Evolutionary conservation across 2,113 vertebrate genomes (phyloP).

Genomic region (Crotophaga sulcirostris): DNA sequence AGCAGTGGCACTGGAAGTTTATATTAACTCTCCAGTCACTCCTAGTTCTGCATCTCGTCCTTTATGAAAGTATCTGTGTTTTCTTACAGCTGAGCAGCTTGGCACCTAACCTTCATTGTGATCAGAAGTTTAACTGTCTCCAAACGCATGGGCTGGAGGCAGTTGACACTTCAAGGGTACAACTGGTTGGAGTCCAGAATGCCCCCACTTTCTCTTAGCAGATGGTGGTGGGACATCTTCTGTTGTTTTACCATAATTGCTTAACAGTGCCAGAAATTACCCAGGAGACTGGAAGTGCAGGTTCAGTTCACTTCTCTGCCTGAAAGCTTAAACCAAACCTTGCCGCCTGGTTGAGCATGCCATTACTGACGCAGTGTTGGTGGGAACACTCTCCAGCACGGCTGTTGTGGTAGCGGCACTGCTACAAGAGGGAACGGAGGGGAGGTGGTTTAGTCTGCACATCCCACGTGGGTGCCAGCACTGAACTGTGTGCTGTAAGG

Average conservation of each 20-base stretch:
- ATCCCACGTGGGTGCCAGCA: neutral
- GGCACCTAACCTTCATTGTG: neutral
- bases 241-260: neutral
- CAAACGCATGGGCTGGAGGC: neutral
- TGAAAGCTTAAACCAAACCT: neutral
- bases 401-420: neutral
- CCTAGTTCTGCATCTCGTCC: neutral
- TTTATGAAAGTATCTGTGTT: neutral
- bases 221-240: too few relatives aligned
- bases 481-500: neutral
- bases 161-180: neutral
- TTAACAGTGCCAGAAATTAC: neutral
- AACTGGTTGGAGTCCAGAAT: neutral
- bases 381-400: neutral
- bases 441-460: neutral
- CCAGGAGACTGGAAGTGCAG: neutral
- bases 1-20: neutral
- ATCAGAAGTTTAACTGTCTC: neutral
- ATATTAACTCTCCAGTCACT: neutral
- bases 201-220: neutral
- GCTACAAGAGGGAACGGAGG: neutral
- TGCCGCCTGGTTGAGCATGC: neutral
- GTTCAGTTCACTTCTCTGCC: neutral
- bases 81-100: neutral
- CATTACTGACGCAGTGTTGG: accelerated